Base-by-base conservation (phyloP, 2,888 invertebrate genomes). In the Drosophila meridiana region DNA sequence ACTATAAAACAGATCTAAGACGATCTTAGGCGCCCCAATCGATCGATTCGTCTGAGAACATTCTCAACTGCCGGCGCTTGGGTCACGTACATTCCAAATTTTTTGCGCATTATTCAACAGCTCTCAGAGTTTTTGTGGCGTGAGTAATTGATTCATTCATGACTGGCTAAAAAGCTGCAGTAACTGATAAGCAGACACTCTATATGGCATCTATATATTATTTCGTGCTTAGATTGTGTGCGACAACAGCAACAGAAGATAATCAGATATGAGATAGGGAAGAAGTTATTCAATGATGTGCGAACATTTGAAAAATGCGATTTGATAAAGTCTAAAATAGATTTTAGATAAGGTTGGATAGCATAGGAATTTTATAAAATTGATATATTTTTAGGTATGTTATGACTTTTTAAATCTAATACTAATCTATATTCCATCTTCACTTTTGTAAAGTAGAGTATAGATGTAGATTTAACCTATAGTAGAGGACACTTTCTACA, bases 111-210 rank as follows among this genome's bases (percentile, higher is more conserved):
- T 75, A 82, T 73, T 69, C 63, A 75, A 47, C 48, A 8, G 43
- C 48, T 55, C 9, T 43, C 57, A 64, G 50, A 67, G 66, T 59
- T 47, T 68, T 69, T 38, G 38, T 63, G 30, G 28, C 43, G 45
- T 83, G 71, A 86, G 70, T 63, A 89, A 89, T 75, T 73, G 67
- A 73, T 84, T 69, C 80, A 85, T 76, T 89, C 87, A 72, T 45
- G 73, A 69, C 43, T 42, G 11, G 53, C 47, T 65, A 47, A 57
- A 60, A 60, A 20, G 38, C 28, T 20, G 45, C 40, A 64, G 38
- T 60, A 55, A 48, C 70, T 61, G 86, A 70, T 83, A 77, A 89
- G 66, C 58, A 59, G 11, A 50, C n/a, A 30, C 7, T n/a, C 14
- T 36, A 30, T 32, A 59, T 32, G 42, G 9, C 34, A 1, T 34